These are phyloP conservation scores for Phaethornis superciliosus DNA, from an alignment of 2,113 vertebrate species.

Conservation along the genomic window DNA sequence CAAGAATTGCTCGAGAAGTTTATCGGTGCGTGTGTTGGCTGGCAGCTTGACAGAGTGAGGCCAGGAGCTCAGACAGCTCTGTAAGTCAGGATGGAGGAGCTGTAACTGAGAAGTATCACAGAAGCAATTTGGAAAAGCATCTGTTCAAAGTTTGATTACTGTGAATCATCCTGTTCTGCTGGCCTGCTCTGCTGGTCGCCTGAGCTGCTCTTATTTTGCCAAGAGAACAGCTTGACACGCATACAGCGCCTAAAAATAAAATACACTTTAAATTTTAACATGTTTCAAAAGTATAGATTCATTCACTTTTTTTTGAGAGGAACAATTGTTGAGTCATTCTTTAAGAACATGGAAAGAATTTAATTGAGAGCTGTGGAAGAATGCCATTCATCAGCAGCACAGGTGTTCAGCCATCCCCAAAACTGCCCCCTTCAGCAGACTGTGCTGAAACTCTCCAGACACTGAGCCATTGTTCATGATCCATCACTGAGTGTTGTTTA, in stretches of 20 bases:
- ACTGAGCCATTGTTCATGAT: neutral
- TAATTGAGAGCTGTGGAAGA: neutral
- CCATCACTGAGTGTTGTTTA: neutral
- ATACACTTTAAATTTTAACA: neutral
- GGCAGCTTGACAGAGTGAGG: conserved; percentile 15
- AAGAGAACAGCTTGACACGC: neutral
- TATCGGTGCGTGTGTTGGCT: conserved; percentile 16
- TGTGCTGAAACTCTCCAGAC: neutral
- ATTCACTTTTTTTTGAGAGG: neutral
- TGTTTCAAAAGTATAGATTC: neutral
- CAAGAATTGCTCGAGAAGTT: neutral
- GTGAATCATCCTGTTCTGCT: conserved; percentile 6
- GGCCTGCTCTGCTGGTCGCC: conserved; percentile 25
- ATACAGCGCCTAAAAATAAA: conserved; percentile 34
- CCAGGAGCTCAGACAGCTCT: conserved; percentile 8
- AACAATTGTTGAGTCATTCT: conserved; percentile 19
- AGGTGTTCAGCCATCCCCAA: conserved; percentile 24
- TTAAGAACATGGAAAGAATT: neutral
- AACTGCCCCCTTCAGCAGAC: neutral
- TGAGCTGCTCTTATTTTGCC: conserved; percentile 14
- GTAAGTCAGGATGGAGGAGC: conserved; percentile 15
- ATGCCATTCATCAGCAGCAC: conserved; percentile 35
- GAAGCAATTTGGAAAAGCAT: conserved; percentile 25
- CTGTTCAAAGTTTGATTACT: conserved; percentile 24
- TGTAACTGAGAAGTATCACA: conserved; percentile 42